phyloP scores from a whole-genome alignment of 2,888 invertebrate genomes.

The Drosophila kambysellisi region DNA sequence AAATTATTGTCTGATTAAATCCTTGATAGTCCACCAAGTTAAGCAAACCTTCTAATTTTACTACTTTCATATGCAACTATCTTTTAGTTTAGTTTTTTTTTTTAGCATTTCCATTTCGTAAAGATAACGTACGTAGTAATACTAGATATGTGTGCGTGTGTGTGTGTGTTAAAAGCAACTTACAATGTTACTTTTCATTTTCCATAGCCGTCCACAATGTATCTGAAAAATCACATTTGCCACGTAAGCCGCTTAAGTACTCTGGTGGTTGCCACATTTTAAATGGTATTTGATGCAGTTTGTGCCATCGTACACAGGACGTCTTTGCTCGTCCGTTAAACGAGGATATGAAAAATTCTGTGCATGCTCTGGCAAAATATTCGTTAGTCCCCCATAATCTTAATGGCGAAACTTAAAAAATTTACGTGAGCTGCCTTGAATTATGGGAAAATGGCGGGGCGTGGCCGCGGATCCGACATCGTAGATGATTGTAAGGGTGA shows the following conservation, averaged over 20 bases:
- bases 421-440: slow-evolving; percentile 77
- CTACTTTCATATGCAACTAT: not conserved
- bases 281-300: slow-evolving; percentile 23
- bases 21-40: not conserved
- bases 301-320: slow-evolving; percentile 12
- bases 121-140: not conserved
- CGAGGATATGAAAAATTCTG: slow-evolving; percentile 75
- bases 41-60: not conserved
- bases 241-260: slow-evolving; percentile 48
- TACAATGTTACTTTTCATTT: not conserved
- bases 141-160: no score
- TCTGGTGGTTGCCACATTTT: slow-evolving; percentile 18
- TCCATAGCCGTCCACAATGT: slow-evolving; percentile 3
- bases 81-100: not conserved
- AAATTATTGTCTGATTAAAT: not conserved
- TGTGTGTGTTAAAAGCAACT: not conserved
- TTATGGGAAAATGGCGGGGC: slow-evolving; percentile 48
- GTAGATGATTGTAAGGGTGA: slow-evolving; percentile 8
- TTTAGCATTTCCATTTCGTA: not conserved
- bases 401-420: slow-evolving; percentile 79
- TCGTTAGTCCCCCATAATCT: slow-evolving; percentile 76
- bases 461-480: slow-evolving; percentile 3
- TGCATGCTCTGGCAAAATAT: slow-evolving; percentile 70
- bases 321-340: slow-evolving; percentile 47
- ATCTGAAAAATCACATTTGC: slow-evolving; percentile 14